phyloP scores from a whole-genome alignment of 2,888 invertebrate species.

The Conops quadrifasciatus region DNA sequence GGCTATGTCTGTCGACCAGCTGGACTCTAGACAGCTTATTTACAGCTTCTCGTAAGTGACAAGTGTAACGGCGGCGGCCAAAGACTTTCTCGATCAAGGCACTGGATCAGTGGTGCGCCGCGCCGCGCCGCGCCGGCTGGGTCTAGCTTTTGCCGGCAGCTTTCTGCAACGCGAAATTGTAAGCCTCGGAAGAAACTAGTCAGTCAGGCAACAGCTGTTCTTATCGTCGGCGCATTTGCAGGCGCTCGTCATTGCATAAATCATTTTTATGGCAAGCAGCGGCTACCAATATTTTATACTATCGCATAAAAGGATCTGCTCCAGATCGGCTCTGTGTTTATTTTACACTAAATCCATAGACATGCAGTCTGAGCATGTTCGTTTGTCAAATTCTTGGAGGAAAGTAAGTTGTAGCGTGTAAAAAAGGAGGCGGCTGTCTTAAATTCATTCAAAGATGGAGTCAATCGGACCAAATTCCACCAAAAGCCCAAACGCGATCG shows the following conservation, averaged over 20 bases:
- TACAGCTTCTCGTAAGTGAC: neutral
- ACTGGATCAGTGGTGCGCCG: neutral
- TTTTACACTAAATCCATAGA: constrained; percentile 33
- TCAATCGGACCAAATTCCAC: no score
- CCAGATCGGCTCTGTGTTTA: constrained; percentile 40
- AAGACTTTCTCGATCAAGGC: neutral
- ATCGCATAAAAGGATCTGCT: constrained; percentile 38
- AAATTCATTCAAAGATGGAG: neutral
- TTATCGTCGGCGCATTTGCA: constrained; percentile 44
- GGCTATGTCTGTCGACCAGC: neutral
- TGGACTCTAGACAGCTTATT: neutral
- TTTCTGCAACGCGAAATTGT: neutral
- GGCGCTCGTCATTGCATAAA: constrained; percentile 44
- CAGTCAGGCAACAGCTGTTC: constrained; percentile 29
- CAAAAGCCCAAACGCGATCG: no score
- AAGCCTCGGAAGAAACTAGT: neutral
- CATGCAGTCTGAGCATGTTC: no score
- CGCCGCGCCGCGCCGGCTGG: neutral
- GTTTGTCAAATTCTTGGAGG: no score
- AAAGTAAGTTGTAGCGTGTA: no score
- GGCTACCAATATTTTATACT: constrained; percentile 40
- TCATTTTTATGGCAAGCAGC: constrained; percentile 51
- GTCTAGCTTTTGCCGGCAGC: neutral
- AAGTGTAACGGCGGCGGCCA: neutral
- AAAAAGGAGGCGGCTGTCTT: no score